A percentile compares a stretch with the other conserved stretches of the same genome.
These are phyloP conservation scores for Candidula unifasciata DNA, from an alignment of 2,888 invertebrate species.

Conservation along the genomic window DNA sequence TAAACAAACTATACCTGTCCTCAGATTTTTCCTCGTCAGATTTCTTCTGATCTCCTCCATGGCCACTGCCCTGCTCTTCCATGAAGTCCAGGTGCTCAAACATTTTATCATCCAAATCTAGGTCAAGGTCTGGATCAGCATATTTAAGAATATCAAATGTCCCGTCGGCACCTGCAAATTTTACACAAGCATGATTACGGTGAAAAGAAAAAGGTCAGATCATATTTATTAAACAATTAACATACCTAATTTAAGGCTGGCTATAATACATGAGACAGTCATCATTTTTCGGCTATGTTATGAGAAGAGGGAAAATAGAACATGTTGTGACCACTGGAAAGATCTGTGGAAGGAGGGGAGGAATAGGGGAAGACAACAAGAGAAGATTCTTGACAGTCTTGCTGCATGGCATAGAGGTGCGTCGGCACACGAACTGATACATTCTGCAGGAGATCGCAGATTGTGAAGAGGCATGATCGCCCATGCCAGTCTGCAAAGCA, in stretches of 20 bases:
- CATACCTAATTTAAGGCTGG: neutral
- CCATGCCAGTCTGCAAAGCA: no score
- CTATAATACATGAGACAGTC: neutral
- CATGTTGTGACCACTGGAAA: no score
- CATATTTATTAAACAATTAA: neutral
- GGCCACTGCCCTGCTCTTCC: conserved; percentile 53
- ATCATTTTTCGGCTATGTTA: no score
- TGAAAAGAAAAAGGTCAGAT: neutral
- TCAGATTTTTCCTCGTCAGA: conserved; percentile 52
- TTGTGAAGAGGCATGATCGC: no score
- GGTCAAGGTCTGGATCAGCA: conserved; percentile 94
- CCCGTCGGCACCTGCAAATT: conserved; percentile 80
- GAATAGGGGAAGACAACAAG: no score
- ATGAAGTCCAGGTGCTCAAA: conserved; percentile 85
- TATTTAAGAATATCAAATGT: conserved; percentile 95
- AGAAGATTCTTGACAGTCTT: no score
- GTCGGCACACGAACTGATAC: no score
- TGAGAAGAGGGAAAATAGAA: no score
- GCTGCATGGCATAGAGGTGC: no score
- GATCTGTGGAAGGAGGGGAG: no score
- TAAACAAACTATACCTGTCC: neutral
- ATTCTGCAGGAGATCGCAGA: no score
- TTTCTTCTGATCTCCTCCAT: conserved; percentile 54
- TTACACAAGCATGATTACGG: no score
- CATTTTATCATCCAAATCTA: conserved; percentile 86